Base-by-base conservation (phyloP, 1,140 invertebrate genomes). In the Drosophila chauvacae region DNA sequence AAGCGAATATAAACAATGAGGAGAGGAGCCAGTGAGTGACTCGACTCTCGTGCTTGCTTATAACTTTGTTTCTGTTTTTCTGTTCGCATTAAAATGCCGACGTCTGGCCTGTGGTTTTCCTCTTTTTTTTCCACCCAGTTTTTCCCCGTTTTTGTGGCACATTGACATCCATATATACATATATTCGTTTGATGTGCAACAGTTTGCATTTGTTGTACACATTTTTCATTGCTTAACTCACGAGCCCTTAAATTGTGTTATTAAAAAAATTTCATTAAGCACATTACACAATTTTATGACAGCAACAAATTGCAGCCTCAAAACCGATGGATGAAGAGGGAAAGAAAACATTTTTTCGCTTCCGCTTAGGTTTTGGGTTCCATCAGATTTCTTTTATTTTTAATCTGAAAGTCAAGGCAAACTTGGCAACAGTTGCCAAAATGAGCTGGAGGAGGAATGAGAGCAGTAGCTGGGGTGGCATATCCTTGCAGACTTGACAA, bases 61-160 rank as follows among this genome's bases (percentile, higher is more conserved):
- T 65, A 78, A 86, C 61, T 74, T 79, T 64, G 57, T 68, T 66
- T 37, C 37, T n/a, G 30, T 35, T 71, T 72, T 61, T 61, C 42
- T 18, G 77, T 45, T 61, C 81, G 75, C 78, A 86, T 87, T 77
- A 80, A 88, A 88, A 83, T 77, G 66, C 83, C 80, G 81, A 75
- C 74, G 63, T 68, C 73, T 66, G 73, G 51, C 42, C 41, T 65
- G 71, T 41, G 71, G 48, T 63, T 58, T 37, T 30, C 26, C 35
- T 26, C 59, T 2, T 33, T 56, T 56, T 42, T 71, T 60, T 35
- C 9, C 13, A 16, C 18, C 18, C n/a, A 6, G 3, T 9, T 20
- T 72, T 45, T 50, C 20, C n/a, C 6, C 7, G 16, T 45, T 55
- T 72, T 70, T 73, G 73, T 55, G 72, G 66, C 72, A 77, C 80